Percentiles rank a stretch among this genome's conserved stretches.
phyloP scores from a whole-genome alignment of 2,113 vertebrate species.

The Calidris pugnax region DNA sequence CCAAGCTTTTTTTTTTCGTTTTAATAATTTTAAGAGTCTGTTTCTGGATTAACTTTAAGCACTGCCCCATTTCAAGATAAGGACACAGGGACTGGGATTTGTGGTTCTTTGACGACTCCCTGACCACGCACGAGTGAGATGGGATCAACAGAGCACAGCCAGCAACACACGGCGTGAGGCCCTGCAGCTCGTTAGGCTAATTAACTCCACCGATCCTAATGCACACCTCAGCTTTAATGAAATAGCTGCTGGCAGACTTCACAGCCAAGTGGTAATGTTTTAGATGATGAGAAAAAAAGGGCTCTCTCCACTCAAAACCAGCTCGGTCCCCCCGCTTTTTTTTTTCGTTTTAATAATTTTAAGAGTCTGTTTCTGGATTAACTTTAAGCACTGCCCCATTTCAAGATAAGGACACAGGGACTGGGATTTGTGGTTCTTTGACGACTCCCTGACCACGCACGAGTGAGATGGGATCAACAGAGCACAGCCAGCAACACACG shows the following conservation, averaged over 20 bases:
- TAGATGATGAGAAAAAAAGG: neutral
- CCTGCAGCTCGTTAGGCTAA: neutral
- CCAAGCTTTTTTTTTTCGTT: neutral
- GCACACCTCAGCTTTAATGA: neutral
- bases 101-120: neutral
- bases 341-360: neutral
- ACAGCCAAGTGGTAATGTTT: neutral
- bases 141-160: neutral
- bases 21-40: neutral
- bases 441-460: accelerated
- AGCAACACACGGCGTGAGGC: neutral
- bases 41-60: neutral
- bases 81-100: neutral
- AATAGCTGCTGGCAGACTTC: neutral
- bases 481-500: accelerated
- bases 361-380: neutral
- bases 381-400: neutral
- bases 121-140: accelerated
- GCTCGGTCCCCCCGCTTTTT: neutral
- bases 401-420: neutral
- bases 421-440: neutral
- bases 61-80: neutral
- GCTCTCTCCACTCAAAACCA: neutral
- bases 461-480: accelerated
- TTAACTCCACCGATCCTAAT: neutral